phyloP scores from a whole-genome alignment of 2,113 vertebrate species.

The Balaenoptera acutorostrata region DNA sequence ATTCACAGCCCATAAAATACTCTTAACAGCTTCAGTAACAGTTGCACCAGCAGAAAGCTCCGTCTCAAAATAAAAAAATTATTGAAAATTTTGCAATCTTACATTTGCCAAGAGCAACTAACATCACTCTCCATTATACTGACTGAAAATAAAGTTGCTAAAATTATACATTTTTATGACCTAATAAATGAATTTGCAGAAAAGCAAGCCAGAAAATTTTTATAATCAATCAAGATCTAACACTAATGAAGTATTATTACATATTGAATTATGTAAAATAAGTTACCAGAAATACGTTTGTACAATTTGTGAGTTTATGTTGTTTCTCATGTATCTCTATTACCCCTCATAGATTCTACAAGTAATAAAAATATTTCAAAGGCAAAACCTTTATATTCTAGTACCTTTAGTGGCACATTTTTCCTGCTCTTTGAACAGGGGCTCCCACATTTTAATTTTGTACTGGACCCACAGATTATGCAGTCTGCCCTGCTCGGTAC shows the following conservation, averaged over 20 bases:
- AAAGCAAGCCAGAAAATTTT: background rate
- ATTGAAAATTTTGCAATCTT: background rate
- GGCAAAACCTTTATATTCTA: background rate
- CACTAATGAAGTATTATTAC: background rate
- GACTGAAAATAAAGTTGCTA: constrained; percentile 11
- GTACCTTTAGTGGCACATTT: background rate
- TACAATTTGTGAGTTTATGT: background rate
- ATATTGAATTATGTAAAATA: background rate
- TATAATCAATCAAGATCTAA: background rate
- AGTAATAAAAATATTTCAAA: background rate
- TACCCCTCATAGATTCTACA: background rate
- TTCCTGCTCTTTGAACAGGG: background rate
- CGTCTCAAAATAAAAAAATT: background rate
- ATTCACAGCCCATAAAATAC: background rate
- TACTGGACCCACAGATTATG: background rate
- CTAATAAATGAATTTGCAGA: background rate
- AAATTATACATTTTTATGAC: background rate
- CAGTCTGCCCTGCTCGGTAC: background rate
- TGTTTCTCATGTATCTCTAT: background rate
- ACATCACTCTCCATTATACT: background rate
- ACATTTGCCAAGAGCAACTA: background rate
- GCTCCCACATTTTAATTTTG: background rate
- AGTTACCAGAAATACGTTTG: background rate
- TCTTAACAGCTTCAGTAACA: background rate
- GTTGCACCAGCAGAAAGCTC: background rate